Evolutionary conservation across 2,888 invertebrate genomes (phyloP).

Genomic region (Hemaris fuciformis): DNA sequence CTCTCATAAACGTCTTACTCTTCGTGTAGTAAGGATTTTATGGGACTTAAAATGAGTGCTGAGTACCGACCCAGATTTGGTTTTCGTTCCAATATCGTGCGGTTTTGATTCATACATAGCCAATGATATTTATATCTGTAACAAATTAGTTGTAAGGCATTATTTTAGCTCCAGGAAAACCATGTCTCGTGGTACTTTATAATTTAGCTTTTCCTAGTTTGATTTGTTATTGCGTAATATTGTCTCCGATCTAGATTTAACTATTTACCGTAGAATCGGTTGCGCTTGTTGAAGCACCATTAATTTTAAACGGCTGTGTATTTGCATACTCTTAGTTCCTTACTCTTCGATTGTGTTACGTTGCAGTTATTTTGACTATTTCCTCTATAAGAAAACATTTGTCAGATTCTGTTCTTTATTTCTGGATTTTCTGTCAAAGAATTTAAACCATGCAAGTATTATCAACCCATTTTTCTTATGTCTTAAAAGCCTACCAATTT

Average conservation of each 20-base stretch:
- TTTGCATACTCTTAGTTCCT: neutral
- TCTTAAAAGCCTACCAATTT: neutral
- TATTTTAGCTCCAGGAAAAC: neutral
- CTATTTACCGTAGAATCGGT: neutral
- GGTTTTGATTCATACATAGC: neutral
- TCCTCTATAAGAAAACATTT: neutral
- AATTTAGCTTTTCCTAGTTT: neutral
- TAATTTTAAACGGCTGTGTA: neutral
- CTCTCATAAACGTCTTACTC: conserved; percentile 2
- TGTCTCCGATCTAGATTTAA: neutral
- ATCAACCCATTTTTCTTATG: neutral
- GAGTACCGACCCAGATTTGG: conserved; percentile 2
- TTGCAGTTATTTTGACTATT: neutral
- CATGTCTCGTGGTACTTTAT: neutral
- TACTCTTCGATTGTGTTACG: neutral
- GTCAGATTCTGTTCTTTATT: neutral
- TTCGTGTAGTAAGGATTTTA: neutral
- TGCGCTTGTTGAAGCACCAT: neutral
- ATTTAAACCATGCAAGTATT: neutral
- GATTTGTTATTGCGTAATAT: neutral
- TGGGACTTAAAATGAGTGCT: neutral
- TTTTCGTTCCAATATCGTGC: neutral
- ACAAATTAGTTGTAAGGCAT: neutral
- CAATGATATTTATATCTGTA: neutral
- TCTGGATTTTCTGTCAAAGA: neutral